Percentiles rank a stretch among this genome's conserved stretches.
Evolutionary conservation across 1,140 invertebrate species (phyloP).

Genomic region (Gerris buenoi): DNA sequence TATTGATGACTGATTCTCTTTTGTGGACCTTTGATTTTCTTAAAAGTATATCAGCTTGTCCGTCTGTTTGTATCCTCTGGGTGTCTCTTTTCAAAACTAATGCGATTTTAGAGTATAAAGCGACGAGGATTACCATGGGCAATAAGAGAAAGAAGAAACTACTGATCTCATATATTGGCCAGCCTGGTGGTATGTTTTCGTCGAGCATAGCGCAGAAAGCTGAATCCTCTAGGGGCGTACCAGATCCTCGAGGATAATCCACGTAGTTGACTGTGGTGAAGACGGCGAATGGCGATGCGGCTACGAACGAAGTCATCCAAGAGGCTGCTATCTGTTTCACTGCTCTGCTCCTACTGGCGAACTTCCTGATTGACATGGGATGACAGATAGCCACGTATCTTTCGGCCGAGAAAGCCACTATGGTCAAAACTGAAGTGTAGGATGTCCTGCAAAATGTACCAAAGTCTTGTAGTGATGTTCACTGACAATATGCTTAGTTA

Average conservation of each 20-base stretch:
- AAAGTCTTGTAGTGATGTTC: too few relatives aligned
- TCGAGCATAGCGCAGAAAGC: conserved; percentile 59
- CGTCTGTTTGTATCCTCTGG: conserved; percentile 29
- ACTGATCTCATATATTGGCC: conserved; percentile 63
- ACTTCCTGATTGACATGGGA: conserved; percentile 60
- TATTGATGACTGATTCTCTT: conserved; percentile 57
- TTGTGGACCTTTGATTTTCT: conserved; percentile 47
- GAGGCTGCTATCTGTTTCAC: conserved; percentile 60
- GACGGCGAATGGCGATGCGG: conserved; percentile 62
- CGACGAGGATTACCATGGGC: conserved; percentile 59
- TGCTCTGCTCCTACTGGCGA: conserved; percentile 63
- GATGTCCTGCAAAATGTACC: conserved; percentile 49
- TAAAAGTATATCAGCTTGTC: conserved; percentile 45
- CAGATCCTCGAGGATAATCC: conserved; percentile 17
- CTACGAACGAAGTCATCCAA: conserved; percentile 60
- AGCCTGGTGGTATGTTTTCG: conserved; percentile 35
- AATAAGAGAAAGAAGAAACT: conserved; percentile 67
- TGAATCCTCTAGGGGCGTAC: conserved; percentile 35
- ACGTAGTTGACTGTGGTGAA: conserved; percentile 20
- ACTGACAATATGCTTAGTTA: too few relatives aligned
- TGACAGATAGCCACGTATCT: conserved; percentile 86
- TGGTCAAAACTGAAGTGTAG: conserved; percentile 79
- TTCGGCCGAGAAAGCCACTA: conserved; percentile 73
- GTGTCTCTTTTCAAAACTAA: conserved; percentile 34
- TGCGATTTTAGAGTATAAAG: conserved; percentile 64